Percentiles rank a stretch among this genome's conserved stretches.
Conservation (phyloP, 1,140 invertebrate species). For the Samia ricini region DNA sequence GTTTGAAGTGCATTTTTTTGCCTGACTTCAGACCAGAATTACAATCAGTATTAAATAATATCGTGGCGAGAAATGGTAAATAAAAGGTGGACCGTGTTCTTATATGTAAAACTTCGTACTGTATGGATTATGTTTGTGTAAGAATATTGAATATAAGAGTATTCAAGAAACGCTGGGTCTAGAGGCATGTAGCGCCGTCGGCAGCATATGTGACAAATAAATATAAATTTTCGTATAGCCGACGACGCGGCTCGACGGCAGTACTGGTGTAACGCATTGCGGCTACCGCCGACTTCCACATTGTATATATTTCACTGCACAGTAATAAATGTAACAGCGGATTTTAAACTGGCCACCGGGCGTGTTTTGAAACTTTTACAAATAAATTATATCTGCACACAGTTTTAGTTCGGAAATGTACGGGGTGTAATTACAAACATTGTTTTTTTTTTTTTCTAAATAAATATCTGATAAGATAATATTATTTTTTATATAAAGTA, state of each 20-base stretch:
- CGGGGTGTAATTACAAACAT: not conserved
- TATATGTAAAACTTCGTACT: too few species aligned
- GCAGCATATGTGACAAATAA: slow-evolving; percentile 26
- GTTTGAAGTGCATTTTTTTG: too few species aligned
- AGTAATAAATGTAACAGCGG: slow-evolving; percentile 18
- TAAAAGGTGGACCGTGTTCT: too few species aligned
- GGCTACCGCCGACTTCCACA: slow-evolving; percentile 10
- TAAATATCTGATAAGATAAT: too few species aligned
- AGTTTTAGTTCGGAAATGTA: not conserved
- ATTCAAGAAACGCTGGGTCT: not conserved
- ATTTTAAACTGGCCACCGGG: slow-evolving; percentile 9
- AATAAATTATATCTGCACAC: not conserved
- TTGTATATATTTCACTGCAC: slow-evolving; percentile 19
- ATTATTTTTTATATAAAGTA: too few species aligned
- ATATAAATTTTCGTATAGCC: slow-evolving; percentile 20
- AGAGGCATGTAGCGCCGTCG: not conserved
- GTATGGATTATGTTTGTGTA: not conserved
- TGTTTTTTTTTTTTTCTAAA: not conserved
- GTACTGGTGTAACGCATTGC: slow-evolving; percentile 19
- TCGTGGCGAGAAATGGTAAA: too few species aligned
- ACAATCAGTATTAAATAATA: too few species aligned
- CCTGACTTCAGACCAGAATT: too few species aligned
- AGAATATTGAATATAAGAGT: not conserved
- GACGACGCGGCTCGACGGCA: slow-evolving; percentile 6
- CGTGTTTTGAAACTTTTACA: not conserved